A percentile compares a stretch with the other conserved stretches of the same genome.
phyloP scores from a whole-genome alignment of 2,797 vertebrate genomes.

The Pipistrellus nathusii region DNA sequence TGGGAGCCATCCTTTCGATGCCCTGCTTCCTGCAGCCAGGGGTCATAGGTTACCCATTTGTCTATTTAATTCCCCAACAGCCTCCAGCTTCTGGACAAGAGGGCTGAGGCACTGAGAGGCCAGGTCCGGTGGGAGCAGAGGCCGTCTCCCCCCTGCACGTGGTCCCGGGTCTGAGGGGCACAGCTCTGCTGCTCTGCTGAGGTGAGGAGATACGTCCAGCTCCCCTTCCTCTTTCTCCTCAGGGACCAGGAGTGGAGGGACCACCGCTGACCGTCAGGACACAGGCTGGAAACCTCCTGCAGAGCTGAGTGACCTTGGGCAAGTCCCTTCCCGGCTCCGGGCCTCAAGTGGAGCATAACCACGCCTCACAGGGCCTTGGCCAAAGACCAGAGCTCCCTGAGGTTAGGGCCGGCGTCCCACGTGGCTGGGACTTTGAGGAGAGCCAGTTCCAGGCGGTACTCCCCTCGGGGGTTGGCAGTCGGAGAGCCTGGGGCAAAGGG shows the following conservation, averaged over 20 bases:
- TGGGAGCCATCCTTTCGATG: not conserved
- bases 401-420: constrained; percentile 5
- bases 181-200: not conserved
- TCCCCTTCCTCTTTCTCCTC: not conserved
- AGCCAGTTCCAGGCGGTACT: not conserved
- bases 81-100: not conserved
- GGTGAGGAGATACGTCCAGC: not conserved
- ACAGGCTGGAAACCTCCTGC: constrained; percentile 3
- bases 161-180: not conserved
- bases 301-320: constrained; percentile 66
- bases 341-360: constrained; percentile 37
- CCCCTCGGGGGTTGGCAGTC: not conserved
- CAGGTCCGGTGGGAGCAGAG: not conserved
- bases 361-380: not conserved
- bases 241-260: constrained; percentile 38
- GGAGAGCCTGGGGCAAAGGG: constrained; percentile 64
- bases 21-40: not conserved
- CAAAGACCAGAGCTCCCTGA: constrained; percentile 4
- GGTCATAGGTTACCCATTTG: not conserved
- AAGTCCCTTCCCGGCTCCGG: constrained; percentile 63
- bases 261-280: not conserved
- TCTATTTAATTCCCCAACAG: not conserved
- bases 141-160: not conserved
- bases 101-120: not conserved
- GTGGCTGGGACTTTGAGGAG: constrained; percentile 22